Evolutionary conservation across 1,140 invertebrate genomes (phyloP), one percentile per base, ranked within the genome.

Genomic region (Bicyclus anynana): DNA sequence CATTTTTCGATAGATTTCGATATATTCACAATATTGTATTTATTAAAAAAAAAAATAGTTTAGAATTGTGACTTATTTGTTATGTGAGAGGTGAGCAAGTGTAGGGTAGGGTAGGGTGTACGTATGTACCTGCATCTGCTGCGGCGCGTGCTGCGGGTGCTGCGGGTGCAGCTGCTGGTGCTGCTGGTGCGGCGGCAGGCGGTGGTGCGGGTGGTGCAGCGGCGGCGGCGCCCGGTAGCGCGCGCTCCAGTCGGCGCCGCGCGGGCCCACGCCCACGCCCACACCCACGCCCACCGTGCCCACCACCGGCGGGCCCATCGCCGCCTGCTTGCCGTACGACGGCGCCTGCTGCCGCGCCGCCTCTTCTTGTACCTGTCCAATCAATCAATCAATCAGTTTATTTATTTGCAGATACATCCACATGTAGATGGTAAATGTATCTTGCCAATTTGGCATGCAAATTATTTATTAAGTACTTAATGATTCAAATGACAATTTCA

Each of bases 341-440:
- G 94, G 94, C 7, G 92, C 93, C 74, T 95, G 94, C 46, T 86
- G 95, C 17, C 95, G 90, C 0, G 95, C 95, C 40, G 96, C 97
- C 74, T 97, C 96, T 73, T 97, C 96, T 80, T 98, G 97, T 1
- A 98, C 96, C 88, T 98, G 94, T 67, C 3, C 3, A 12, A 3
- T 16, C 2, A 20, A 46, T 17, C 33, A 35, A 21, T n/a, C n/a
- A n/a, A n/a, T n/a, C n/a, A n/a, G n/a, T n/a, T n/a, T n/a, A n/a
- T n/a, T n/a, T n/a, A n/a, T n/a, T n/a, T n/a, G n/a, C n/a, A n/a
- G n/a, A n/a, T n/a, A n/a, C n/a, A n/a, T n/a, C n/a, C n/a, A n/a
- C n/a, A n/a, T n/a, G n/a, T n/a, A n/a, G n/a, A n/a, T n/a, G n/a
- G n/a, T n/a, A n/a, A n/a, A n/a, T n/a, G n/a, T n/a, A n/a, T n/a